phyloP scores from a whole-genome alignment of 2,888 invertebrate species.

The Clanis bilineata region DNA sequence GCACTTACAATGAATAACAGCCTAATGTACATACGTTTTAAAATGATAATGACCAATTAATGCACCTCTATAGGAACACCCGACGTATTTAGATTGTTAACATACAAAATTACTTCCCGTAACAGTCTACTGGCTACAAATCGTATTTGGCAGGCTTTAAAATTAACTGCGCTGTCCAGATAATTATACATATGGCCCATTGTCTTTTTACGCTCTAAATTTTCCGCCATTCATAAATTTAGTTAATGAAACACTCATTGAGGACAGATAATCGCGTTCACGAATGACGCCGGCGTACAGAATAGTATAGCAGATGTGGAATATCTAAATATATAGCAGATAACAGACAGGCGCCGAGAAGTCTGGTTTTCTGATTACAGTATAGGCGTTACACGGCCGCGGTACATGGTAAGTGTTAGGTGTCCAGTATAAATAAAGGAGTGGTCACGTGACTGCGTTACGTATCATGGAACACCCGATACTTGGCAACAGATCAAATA shows the following conservation, averaged over 20 bases:
- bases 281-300: slow-evolving; percentile 35
- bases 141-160: slow-evolving; percentile 15
- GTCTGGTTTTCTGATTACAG: slow-evolving; percentile 56
- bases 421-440: slow-evolving; percentile 66
- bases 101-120: slow-evolving; percentile 20
- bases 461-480: slow-evolving; percentile 44
- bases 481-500: slow-evolving; percentile 68
- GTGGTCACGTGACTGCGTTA: slow-evolving; percentile 58
- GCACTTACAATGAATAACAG: slow-evolving; percentile 3
- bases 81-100: slow-evolving; percentile 11
- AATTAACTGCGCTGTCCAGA: slow-evolving; percentile 14
- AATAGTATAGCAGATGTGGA: slow-evolving; percentile 30
- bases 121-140: slow-evolving; percentile 17
- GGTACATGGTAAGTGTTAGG: slow-evolving; percentile 48
- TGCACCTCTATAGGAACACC: slow-evolving; percentile 15
- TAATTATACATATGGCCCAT: slow-evolving; percentile 39
- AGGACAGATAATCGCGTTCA: slow-evolving; percentile 44
- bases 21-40: slow-evolving; percentile 8
- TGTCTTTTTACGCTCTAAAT: slow-evolving; percentile 73
- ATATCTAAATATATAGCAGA: slow-evolving; percentile 60
- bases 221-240: slow-evolving; percentile 46
- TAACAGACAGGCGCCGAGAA: slow-evolving; percentile 56
- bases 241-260: slow-evolving; percentile 51
- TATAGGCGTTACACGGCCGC: slow-evolving; percentile 65
- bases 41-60: slow-evolving; percentile 15